Evolutionary conservation across 2,888 invertebrate genomes (phyloP).

Genomic region (Erebia palarica): DNA sequence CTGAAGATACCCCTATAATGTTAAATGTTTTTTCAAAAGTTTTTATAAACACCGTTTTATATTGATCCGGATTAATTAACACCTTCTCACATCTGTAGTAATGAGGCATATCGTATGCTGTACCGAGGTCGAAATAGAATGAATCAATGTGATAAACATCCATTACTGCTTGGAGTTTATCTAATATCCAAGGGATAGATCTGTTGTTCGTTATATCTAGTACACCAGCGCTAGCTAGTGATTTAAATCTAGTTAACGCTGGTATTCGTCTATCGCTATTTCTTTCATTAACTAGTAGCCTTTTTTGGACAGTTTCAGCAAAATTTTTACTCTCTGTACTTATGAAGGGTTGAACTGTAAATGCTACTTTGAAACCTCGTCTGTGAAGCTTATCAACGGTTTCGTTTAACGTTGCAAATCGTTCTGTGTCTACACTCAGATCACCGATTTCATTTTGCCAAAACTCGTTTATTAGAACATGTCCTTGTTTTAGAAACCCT

Average conservation of each 20-base stretch:
- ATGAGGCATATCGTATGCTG: slow-evolving; percentile 92
- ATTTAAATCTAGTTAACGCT: slow-evolving; percentile 91
- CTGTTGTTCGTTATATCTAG: slow-evolving; percentile 93
- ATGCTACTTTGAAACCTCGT: slow-evolving; percentile 92
- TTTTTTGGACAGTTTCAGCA: slow-evolving; percentile 88
- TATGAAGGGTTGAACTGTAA: slow-evolving; percentile 95
- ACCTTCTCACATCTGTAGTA: slow-evolving; percentile 90
- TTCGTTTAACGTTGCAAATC: slow-evolving; percentile 90
- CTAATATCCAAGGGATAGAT: slow-evolving; percentile 90
- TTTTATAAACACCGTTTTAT: slow-evolving; percentile 87
- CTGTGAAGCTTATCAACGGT: slow-evolving; percentile 91
- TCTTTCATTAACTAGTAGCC: slow-evolving; percentile 90
- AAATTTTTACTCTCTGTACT: slow-evolving; percentile 93
- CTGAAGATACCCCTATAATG: slow-evolving; percentile 92
- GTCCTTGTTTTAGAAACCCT: slow-evolving; percentile 90
- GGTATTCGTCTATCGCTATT: slow-evolving; percentile 90
- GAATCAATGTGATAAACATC: slow-evolving; percentile 91
- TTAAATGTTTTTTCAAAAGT: slow-evolving; percentile 84
- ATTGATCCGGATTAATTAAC: slow-evolving; percentile 91
- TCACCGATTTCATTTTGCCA: slow-evolving; percentile 95
- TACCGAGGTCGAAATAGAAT: slow-evolving; percentile 91
- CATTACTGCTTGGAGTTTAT: slow-evolving; percentile 87
- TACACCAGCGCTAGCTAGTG: slow-evolving; percentile 90
- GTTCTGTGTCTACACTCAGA: slow-evolving; percentile 88
- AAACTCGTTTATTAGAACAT: slow-evolving; percentile 89